A percentile compares a stretch with the other conserved stretches of the same genome.
These are phyloP conservation scores for Stegostoma tigrinum DNA, from an alignment of 2,113 vertebrate species.

Conservation along the genomic window DNA sequence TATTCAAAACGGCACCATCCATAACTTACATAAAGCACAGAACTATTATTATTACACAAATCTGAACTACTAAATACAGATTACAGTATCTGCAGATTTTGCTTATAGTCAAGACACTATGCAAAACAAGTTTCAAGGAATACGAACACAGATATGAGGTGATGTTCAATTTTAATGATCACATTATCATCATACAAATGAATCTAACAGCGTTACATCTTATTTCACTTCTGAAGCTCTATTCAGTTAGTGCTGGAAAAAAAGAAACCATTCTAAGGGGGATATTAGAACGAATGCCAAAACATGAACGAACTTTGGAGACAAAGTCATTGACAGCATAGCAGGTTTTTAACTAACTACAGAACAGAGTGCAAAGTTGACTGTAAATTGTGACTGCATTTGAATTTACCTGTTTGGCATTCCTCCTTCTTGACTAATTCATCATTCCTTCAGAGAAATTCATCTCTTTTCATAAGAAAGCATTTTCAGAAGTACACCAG, in stretches of 20 bases:
- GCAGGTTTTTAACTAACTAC: not conserved
- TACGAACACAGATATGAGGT: not conserved
- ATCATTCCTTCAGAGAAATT: not conserved
- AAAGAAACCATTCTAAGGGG: not conserved
- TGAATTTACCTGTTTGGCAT: not conserved
- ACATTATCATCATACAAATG: not conserved
- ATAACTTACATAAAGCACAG: not conserved
- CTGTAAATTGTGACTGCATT: not conserved
- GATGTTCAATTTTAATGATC: not conserved
- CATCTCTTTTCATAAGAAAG: not conserved
- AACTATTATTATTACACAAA: not conserved
- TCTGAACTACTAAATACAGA: not conserved
- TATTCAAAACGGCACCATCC: not conserved
- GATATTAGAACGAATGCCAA: not conserved
- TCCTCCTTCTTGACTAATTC: not conserved
- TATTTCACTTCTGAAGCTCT: not conserved
- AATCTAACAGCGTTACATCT: not conserved
- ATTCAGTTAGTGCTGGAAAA: not conserved
- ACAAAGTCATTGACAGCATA: not conserved
- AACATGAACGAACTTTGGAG: not conserved
- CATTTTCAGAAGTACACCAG: not conserved
- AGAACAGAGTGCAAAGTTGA: not conserved
- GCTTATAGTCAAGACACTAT: not conserved
- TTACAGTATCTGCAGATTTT: not conserved
- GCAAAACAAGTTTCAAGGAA: not conserved